phyloP scores from a whole-genome alignment of 2,888 invertebrate genomes.

The Philereme vetulata region DNA sequence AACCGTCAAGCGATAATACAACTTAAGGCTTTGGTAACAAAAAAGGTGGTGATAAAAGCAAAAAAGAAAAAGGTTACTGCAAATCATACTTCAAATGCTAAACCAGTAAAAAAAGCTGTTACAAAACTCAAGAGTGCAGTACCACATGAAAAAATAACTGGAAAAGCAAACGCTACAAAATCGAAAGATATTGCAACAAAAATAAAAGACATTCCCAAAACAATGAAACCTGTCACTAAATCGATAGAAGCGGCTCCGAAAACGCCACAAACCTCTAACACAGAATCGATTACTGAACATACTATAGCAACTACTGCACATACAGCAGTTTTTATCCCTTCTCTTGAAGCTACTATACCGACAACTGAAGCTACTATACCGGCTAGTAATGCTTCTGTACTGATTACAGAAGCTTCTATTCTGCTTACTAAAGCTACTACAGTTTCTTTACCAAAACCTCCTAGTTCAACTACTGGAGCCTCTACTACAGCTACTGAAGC shows the following conservation, averaged over 20 bases:
- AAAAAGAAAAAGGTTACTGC: background rate
- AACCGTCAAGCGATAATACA: background rate
- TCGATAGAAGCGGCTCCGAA: background rate
- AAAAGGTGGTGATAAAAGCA: background rate
- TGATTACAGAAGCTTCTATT: background rate
- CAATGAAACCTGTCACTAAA: background rate
- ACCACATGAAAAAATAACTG: background rate
- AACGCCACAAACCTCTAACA: background rate
- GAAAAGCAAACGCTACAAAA: slow-evolving; percentile 3
- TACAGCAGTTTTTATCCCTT: background rate
- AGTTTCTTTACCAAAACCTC: no score
- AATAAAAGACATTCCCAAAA: background rate
- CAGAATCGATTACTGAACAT: background rate
- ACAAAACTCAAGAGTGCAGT: background rate
- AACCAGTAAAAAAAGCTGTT: background rate
- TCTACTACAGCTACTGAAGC: background rate
- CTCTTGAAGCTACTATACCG: background rate
- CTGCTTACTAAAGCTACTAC: background rate
- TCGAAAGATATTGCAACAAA: background rate
- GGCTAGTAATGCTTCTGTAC: background rate
- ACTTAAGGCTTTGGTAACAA: background rate
- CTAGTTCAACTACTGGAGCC: background rate
- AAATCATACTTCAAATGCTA: background rate
- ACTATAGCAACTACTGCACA: slow-evolving; percentile 1
- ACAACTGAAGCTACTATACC: no score